These are phyloP conservation scores for Sogatella furcifera DNA, from an alignment of 1,140 invertebrate genomes.

Conservation along the genomic window DNA sequence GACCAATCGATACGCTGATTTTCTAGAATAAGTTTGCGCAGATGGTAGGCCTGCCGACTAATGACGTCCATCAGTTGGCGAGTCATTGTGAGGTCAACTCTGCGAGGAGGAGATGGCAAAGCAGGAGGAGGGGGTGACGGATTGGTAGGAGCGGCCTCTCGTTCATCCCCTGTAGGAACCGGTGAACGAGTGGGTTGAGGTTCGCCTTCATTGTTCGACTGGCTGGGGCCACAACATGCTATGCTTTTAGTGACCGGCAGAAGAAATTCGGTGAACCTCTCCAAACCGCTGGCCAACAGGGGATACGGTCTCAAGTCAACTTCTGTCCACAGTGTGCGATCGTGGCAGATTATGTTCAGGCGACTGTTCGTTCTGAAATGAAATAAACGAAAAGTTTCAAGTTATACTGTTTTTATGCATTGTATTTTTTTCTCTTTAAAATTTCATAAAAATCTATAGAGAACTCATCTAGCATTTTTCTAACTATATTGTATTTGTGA, in stretches of 20 bases:
- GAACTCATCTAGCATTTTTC: too few relatives aligned
- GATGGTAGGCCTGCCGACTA: neutral
- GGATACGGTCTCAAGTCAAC: slow-evolving; percentile 35
- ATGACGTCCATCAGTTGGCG: slow-evolving; percentile 15
- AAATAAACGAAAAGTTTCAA: too few relatives aligned
- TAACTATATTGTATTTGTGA: too few relatives aligned
- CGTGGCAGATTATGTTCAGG: slow-evolving; percentile 34
- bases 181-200: slow-evolving; percentile 15
- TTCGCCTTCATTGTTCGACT: neutral
- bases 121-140: slow-evolving; percentile 23
- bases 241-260: slow-evolving; percentile 9
- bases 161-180: too few relatives aligned
- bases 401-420: too few relatives aligned
- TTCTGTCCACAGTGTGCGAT: slow-evolving; percentile 39
- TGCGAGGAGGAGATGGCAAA: slow-evolving; percentile 19
- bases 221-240: slow-evolving; percentile 8
- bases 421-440: too few relatives aligned
- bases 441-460: too few relatives aligned
- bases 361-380: slow-evolving; percentile 35
- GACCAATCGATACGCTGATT: too few relatives aligned
- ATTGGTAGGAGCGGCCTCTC: slow-evolving; percentile 36
- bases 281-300: slow-evolving; percentile 33
- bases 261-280: slow-evolving; percentile 20
- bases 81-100: slow-evolving; percentile 29
- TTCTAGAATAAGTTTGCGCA: neutral